phyloP scores from a whole-genome alignment of 2,888 invertebrate species.

The Monochamus alternatus region DNA sequence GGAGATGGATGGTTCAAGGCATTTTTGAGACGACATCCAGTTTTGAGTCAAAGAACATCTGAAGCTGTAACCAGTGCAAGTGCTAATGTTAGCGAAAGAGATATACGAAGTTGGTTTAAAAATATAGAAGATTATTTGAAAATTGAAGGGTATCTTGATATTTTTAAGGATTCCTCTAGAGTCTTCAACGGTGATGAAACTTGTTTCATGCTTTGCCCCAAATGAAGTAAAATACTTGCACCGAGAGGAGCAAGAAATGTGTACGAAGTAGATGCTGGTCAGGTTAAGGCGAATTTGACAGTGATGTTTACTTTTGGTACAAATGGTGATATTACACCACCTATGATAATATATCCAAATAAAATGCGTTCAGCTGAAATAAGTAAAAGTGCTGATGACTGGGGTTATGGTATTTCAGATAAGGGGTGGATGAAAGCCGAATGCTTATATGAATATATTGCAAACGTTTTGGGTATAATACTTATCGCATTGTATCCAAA shows the following conservation, averaged over 20 bases:
- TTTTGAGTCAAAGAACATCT: background rate
- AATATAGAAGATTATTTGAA: slow-evolving; percentile 44
- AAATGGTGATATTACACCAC: slow-evolving; percentile 58
- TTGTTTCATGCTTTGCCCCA: slow-evolving; percentile 61
- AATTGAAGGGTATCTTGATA: slow-evolving; percentile 45
- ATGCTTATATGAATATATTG: slow-evolving; percentile 66
- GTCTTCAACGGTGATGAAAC: slow-evolving; percentile 65
- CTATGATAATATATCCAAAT: slow-evolving; percentile 65
- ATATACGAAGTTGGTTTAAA: slow-evolving; percentile 29
- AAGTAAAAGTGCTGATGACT: slow-evolving; percentile 59
- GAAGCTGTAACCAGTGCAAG: background rate
- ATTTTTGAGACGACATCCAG: slow-evolving; percentile 8
- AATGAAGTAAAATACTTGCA: slow-evolving; percentile 57
- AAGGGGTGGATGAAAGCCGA: slow-evolving; percentile 68
- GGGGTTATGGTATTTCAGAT: slow-evolving; percentile 66
- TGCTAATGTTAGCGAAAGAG: background rate
- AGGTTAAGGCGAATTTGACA: slow-evolving; percentile 61
- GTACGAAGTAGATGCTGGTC: slow-evolving; percentile 59
- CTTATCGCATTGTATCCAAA: slow-evolving; percentile 54
- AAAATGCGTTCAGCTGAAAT: slow-evolving; percentile 63
- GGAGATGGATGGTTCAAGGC: slow-evolving; percentile 5
- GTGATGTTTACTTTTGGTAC: slow-evolving; percentile 66
- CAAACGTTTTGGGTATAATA: slow-evolving; percentile 53
- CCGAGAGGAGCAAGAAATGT: slow-evolving; percentile 54
- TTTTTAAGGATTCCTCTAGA: slow-evolving; percentile 59